phyloP scores from a whole-genome alignment of 1,140 invertebrate species.

The Aphis gossypii region DNA sequence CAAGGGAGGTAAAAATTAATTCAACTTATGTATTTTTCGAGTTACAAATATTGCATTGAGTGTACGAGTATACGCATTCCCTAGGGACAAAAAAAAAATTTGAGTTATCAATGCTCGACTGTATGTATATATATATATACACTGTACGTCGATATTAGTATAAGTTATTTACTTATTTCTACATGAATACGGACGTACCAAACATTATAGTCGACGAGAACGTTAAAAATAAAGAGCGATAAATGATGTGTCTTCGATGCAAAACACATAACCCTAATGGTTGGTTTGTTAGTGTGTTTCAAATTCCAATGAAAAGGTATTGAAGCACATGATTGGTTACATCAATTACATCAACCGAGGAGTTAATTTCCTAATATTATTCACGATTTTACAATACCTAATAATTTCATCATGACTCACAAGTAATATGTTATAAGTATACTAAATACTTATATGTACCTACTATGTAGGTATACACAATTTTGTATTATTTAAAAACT shows the following conservation, averaged over 20 bases:
- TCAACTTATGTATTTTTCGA: too few relatives aligned
- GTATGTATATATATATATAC: too few relatives aligned
- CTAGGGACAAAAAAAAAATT: too few relatives aligned
- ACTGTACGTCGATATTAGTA: not conserved
- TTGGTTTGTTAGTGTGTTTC: not conserved
- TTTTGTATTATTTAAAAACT: too few relatives aligned
- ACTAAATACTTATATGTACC: too few relatives aligned
- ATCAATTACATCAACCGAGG: not conserved
- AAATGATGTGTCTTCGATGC: not conserved
- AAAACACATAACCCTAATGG: not conserved
- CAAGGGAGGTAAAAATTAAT: too few relatives aligned
- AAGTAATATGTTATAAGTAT: not conserved
- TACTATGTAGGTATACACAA: not conserved
- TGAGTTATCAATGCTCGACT: too few relatives aligned
- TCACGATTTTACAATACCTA: not conserved
- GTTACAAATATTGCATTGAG: too few relatives aligned
- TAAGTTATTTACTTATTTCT: not conserved
- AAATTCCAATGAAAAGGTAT: not conserved
- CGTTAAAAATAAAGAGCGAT: too few relatives aligned
- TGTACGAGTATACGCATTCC: too few relatives aligned
- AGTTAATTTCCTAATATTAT: not conserved
- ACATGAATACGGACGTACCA: not conserved
- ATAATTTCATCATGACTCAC: not conserved
- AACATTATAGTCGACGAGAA: not conserved
- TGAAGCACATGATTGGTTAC: not conserved